Evolutionary conservation across 1,140 invertebrate species (phyloP).

Genomic region (Oreohelix idahoensis): DNA sequence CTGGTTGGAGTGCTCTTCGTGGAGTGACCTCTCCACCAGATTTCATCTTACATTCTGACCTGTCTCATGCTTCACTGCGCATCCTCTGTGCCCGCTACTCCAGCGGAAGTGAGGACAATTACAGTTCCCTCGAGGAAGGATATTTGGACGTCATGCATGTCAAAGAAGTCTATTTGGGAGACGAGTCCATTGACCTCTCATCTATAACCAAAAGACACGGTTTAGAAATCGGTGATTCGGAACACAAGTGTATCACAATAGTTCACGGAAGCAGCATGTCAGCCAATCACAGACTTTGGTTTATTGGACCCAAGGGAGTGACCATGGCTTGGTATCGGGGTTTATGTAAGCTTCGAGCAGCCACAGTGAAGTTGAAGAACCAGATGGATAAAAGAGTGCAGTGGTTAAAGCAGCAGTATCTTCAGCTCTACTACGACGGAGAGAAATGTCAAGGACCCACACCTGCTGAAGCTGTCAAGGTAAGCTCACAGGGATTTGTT

Average conservation of each 20-base stretch:
- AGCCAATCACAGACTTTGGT: constrained; percentile 89
- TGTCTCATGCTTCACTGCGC: constrained; percentile 72
- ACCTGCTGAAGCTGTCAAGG: constrained; percentile 89
- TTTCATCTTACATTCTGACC: constrained; percentile 79
- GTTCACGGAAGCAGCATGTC: constrained; percentile 78
- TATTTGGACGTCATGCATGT: constrained; percentile 80
- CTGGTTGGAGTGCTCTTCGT: constrained; percentile 84
- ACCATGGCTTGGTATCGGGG: constrained; percentile 75
- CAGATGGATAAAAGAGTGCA: constrained; percentile 87
- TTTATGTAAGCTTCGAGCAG: constrained; percentile 77
- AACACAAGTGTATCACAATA: constrained; percentile 71
- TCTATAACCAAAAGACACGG: constrained; percentile 71
- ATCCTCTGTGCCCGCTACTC: constrained; percentile 61
- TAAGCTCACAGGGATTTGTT: constrained; percentile 69
- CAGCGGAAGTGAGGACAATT: constrained; percentile 74
- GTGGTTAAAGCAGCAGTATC: constrained; percentile 94
- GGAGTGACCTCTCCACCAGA: constrained; percentile 75
- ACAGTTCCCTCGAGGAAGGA: constrained; percentile 81
- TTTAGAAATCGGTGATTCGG: constrained; percentile 65
- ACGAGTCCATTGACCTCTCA: constrained; percentile 63
- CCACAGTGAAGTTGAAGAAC: constrained; percentile 83
- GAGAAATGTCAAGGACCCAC: constrained; percentile 81
- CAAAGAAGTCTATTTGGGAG: constrained; percentile 81
- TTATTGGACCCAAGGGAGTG: constrained; percentile 85
- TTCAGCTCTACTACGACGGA: constrained; percentile 89